Evolutionary conservation across 2,113 vertebrate genomes (phyloP).

Genomic region (Siniperca knerii): DNA sequence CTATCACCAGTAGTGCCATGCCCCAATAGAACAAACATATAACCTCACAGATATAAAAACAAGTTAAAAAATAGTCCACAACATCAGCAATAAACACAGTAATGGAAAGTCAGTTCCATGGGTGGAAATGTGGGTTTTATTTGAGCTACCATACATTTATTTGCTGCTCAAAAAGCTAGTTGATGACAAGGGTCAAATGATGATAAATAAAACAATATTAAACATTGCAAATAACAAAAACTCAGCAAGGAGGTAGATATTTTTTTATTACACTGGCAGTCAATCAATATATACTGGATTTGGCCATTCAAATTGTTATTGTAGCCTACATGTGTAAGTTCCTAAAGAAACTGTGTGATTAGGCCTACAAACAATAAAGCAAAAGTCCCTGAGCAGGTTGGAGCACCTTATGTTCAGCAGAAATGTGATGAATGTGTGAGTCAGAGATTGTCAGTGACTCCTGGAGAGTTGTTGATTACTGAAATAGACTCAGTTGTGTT

Average conservation of each 20-base stretch:
- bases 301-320: not conserved
- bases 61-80: not conserved
- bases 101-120: not conserved
- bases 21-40: not conserved
- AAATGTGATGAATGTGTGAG: slow-evolving; percentile 3
- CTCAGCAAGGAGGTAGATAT: not conserved
- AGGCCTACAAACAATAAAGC: not conserved
- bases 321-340: not conserved
- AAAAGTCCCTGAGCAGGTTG: slow-evolving; percentile 21
- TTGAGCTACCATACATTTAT: not conserved
- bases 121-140: not conserved
- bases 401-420: slow-evolving; percentile 5
- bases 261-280: not conserved
- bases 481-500: not conserved
- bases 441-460: slow-evolving; percentile 15
- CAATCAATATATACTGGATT: not conserved
- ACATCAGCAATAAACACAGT: not conserved
- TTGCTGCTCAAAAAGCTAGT: not conserved
- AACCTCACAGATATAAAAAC: not conserved
- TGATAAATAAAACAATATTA: not conserved
- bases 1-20: not conserved
- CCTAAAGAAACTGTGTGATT: not conserved
- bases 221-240: not conserved
- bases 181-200: not conserved
- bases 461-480: not conserved